Evolutionary conservation across 2,888 invertebrate genomes (phyloP).

Genomic region (Uropetala carovei): DNA sequence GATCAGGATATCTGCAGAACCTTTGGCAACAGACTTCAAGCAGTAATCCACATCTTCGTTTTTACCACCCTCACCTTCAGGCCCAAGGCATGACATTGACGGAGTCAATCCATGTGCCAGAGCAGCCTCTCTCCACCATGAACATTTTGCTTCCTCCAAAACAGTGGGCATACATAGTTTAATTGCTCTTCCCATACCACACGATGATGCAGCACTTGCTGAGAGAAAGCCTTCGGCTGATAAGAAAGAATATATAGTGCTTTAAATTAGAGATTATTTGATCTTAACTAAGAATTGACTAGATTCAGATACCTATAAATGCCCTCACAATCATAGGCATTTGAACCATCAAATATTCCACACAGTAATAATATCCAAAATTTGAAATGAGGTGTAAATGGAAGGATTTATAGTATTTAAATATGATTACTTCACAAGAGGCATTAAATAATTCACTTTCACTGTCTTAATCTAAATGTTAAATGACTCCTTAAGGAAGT

Average conservation of each 20-base stretch:
- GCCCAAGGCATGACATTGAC: constrained; percentile 85
- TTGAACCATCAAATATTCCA: too few relatives aligned
- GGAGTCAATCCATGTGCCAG: constrained; percentile 87
- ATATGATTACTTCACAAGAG: too few relatives aligned
- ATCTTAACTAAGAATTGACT: too few relatives aligned
- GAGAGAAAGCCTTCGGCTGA: constrained; percentile 73
- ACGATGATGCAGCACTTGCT: constrained; percentile 72
- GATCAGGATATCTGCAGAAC: constrained; percentile 84
- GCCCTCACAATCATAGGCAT: too few relatives aligned
- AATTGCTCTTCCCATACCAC: constrained; percentile 72
- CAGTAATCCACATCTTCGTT: constrained; percentile 74
- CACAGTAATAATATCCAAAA: too few relatives aligned
- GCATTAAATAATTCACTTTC: too few relatives aligned
- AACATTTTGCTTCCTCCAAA: constrained; percentile 86
- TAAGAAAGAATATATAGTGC: not conserved
- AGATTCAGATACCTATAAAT: too few relatives aligned
- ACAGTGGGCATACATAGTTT: constrained; percentile 82
- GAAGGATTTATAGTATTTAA: too few relatives aligned
- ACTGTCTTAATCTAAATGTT: too few relatives aligned
- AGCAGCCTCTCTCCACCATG: constrained; percentile 85
- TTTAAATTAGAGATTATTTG: too few relatives aligned
- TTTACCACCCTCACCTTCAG: constrained; percentile 76
- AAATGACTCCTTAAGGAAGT: not conserved
- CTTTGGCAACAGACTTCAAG: constrained; percentile 80
- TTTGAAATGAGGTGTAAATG: too few relatives aligned